Base-by-base conservation (phyloP, 2,888 invertebrate species). In the Mythimna albipuncta region DNA sequence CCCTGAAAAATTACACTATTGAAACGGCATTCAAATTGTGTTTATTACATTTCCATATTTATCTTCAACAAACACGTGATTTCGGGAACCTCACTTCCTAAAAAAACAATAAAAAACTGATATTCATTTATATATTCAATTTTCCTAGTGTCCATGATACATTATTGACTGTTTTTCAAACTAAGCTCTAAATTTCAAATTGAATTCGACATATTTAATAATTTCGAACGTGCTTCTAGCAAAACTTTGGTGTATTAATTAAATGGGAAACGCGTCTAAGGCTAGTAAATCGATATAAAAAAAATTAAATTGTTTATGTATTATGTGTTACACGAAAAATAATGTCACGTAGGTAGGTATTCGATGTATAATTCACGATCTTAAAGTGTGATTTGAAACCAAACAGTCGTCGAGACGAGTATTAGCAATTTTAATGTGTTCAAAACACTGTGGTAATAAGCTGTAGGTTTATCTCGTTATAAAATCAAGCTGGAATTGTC, bases 371-470 rank as follows among this genome's bases (percentile, higher is more conserved):
- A 83, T 83, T 79, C 82, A 85, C 80, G 82, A 82, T 86, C 75
- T 71, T 64, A 71, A 82, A 75, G 83, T 86, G 82, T 86, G 86
- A 89, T 88, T 82, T 83, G 79, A 73, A 84, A 82, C 77, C 81
- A 74, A 85, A 86, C 69, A 77, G 85, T 79, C 83, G 81, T 78
- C 81, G 77, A 83, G 85, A 87, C 81, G 77, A 84, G 76, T 79
- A 89, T 89, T 89, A 88, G 87, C 88, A 90, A 88, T 88, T 89
- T 87, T 87, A 90, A 90, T 90, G 81, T 84, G 85, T 82, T 88
- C 83, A 83, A 89, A 89, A 89, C 88, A 87, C 83, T 87, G 85
- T 81, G 86, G 83, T 86, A 84, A 86, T 82, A 86, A 81, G 79
- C 69, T 69, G 78, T 81, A 74, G 76, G 77, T 80, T 80, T 86